Percentiles rank a stretch among this genome's conserved stretches.
phyloP scores from a whole-genome alignment of 2,888 invertebrate genomes.

The Metalampra italica region DNA sequence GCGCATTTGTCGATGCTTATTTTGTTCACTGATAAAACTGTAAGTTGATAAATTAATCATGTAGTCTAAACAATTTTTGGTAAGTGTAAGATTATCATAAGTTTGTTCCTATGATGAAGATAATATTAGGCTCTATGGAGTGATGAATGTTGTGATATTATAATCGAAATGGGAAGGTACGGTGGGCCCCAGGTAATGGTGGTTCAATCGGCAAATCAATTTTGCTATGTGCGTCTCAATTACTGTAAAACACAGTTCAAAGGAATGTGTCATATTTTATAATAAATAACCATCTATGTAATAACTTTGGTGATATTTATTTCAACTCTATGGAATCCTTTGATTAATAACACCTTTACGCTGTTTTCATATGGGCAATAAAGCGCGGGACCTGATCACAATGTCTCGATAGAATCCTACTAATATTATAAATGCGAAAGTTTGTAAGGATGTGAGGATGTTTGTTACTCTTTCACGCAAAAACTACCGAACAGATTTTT shows the following conservation, averaged over 20 bases:
- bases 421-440: too few relatives aligned
- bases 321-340: too few relatives aligned
- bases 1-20: too few relatives aligned
- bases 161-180: constrained; percentile 9
- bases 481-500: too few relatives aligned
- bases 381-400: too few relatives aligned
- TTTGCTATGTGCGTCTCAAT: constrained; percentile 74
- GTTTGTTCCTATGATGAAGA: background rate
- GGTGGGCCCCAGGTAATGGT: constrained; percentile 25
- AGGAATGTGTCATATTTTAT: constrained; percentile 79
- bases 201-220: constrained; percentile 41
- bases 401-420: too few relatives aligned
- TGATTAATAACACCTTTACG: background rate
- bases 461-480: too few relatives aligned
- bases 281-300: constrained; percentile 79
- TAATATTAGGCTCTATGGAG: constrained; percentile 14
- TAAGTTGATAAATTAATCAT: too few relatives aligned
- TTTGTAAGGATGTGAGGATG: too few relatives aligned
- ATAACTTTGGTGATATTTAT: constrained; percentile 23
- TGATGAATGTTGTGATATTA: constrained; percentile 56
- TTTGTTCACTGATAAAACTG: too few relatives aligned
- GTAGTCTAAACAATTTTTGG: too few relatives aligned
- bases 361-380: too few relatives aligned
- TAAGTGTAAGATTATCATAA: background rate
- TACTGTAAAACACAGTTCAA: constrained; percentile 75